Conservation (phyloP, 2,888 invertebrate species). For the Scaptomyza parva region DNA sequence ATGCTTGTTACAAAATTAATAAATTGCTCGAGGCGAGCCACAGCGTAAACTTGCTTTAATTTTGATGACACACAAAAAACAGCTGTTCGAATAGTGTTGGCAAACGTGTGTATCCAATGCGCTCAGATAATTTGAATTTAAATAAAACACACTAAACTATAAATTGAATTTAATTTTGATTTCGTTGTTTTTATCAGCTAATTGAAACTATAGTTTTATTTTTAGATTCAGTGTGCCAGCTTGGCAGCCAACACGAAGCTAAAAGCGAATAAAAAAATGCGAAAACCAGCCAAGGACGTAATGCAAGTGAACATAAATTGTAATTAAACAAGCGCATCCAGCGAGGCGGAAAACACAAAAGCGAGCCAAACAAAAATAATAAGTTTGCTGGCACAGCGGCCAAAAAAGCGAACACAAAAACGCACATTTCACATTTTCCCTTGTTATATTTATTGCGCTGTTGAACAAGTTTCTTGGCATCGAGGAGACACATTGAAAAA, state of each 20-base stretch:
- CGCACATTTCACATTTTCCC: conserved; percentile 5
- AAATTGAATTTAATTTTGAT: background rate
- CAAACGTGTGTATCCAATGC: conserved; percentile 16
- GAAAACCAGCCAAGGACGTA: conserved; percentile 29
- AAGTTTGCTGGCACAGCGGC: conserved; percentile 43
- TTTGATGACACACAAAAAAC: conserved; percentile 15
- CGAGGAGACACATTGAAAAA: conserved; percentile 19
- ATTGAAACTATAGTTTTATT: conserved; percentile 1
- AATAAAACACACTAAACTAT: background rate
- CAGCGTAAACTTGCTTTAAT: background rate
- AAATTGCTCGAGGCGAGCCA: background rate
- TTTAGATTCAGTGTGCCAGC: background rate
- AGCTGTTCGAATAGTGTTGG: conserved; percentile 49
- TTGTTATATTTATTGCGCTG: conserved; percentile 15
- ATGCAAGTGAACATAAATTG: conserved; percentile 50
- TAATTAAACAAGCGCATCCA: conserved; percentile 42
- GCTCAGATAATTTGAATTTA: background rate
- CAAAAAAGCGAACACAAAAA: conserved; percentile 23
- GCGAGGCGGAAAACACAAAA: conserved; percentile 1
- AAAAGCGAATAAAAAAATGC: background rate
- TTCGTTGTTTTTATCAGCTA: background rate
- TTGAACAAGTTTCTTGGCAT: conserved; percentile 34
- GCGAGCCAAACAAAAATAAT: background rate
- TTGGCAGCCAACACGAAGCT: conserved; percentile 21
- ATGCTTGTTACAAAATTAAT: background rate